Evolutionary conservation across 1,140 invertebrate genomes (phyloP).

Genomic region (Drosophila repleta): DNA sequence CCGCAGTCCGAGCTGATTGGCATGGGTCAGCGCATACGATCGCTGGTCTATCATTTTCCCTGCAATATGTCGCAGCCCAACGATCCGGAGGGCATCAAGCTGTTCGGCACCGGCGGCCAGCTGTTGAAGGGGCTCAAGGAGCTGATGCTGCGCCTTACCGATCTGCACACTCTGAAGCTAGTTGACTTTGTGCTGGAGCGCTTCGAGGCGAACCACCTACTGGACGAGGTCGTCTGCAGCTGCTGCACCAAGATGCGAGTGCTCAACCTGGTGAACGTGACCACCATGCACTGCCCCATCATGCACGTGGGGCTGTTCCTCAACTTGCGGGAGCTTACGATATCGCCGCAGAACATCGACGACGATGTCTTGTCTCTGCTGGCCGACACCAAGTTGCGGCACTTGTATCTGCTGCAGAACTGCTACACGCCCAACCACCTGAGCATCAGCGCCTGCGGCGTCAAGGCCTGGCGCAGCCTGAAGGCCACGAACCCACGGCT

Average conservation of each 20-base stretch:
- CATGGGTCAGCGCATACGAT: slow-evolving; percentile 86
- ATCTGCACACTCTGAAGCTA: slow-evolving; percentile 88
- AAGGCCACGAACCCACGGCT: slow-evolving; percentile 85
- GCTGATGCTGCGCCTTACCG: slow-evolving; percentile 88
- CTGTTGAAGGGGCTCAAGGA: slow-evolving; percentile 88
- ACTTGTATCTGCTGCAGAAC: slow-evolving; percentile 92
- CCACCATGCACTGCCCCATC: slow-evolving; percentile 89
- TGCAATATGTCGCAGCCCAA: slow-evolving; percentile 90
- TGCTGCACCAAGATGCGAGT: slow-evolving; percentile 88
- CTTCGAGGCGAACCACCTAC: slow-evolving; percentile 88
- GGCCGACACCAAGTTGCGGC: slow-evolving; percentile 87
- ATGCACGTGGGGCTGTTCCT: slow-evolving; percentile 91
- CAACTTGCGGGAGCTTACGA: slow-evolving; percentile 88
- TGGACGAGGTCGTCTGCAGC: slow-evolving; percentile 90
- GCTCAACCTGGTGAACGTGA: slow-evolving; percentile 90
- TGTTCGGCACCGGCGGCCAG: slow-evolving; percentile 91
- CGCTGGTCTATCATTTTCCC: slow-evolving; percentile 91
- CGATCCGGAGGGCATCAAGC: slow-evolving; percentile 86
- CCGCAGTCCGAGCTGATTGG: slow-evolving; percentile 81
- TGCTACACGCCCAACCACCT: slow-evolving; percentile 86
- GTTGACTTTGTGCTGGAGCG: slow-evolving; percentile 91
- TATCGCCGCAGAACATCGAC: slow-evolving; percentile 92
- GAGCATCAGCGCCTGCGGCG: slow-evolving; percentile 83
- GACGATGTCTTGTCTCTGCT: slow-evolving; percentile 90
- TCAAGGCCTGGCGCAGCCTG: slow-evolving; percentile 85